Percentiles rank a stretch among this genome's conserved stretches.
phyloP scores from a whole-genome alignment of 1,140 invertebrate species.

The Drosophila prosaltans region DNA sequence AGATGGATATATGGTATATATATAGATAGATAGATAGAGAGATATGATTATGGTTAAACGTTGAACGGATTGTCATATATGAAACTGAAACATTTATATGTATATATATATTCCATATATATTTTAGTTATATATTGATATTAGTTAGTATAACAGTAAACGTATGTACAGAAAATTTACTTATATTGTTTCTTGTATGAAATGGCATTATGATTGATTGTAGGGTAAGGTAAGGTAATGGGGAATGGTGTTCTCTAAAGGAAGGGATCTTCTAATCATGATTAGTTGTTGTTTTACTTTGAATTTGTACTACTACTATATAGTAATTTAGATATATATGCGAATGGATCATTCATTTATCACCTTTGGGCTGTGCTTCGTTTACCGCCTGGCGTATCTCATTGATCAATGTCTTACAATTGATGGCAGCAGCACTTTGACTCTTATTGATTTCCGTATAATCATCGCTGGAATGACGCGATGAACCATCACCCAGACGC shows the following conservation, averaged over 20 bases:
- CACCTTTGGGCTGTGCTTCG: conserved; percentile 92
- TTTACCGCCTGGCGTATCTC: conserved; percentile 93
- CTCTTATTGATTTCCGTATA: conserved; percentile 86
- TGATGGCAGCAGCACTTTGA: conserved; percentile 78
- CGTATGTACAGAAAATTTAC: conserved; percentile 8
- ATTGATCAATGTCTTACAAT: conserved; percentile 91
- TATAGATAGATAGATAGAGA: not conserved
- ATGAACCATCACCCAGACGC: conserved; percentile 84
- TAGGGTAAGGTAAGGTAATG: not conserved
- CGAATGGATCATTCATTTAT: conserved; percentile 46
- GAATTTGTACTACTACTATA: not conserved
- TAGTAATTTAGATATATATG: conserved; percentile 1
- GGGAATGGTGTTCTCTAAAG: conserved; percentile 26
- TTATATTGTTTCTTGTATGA: not conserved
- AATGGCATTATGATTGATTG: conserved; percentile 1
- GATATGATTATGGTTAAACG: not conserved
- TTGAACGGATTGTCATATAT: not conserved
- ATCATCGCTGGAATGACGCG: conserved; percentile 86
- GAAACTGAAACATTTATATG: not conserved
- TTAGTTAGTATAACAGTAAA: conserved; percentile 6
- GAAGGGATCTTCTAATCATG: conserved; percentile 25
- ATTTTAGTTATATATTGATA: not conserved
- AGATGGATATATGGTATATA: not conserved
- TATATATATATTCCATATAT: not conserved
- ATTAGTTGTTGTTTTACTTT: not conserved